Conservation (phyloP, 2,113 vertebrate species). For the Grammomys surdaster region DNA sequence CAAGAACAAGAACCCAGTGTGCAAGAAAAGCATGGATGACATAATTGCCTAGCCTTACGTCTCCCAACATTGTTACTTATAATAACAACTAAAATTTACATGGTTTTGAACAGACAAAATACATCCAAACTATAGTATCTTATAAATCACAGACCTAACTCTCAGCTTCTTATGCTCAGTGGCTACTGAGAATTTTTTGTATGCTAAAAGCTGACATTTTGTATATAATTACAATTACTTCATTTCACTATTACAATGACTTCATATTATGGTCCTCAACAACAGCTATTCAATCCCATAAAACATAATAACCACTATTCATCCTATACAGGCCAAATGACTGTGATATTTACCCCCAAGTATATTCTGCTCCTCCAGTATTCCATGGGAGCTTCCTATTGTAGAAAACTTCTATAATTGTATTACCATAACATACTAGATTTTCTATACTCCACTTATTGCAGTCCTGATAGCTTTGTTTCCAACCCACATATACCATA, state of each 20-base stretch:
- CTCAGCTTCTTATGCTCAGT: background rate
- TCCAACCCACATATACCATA: background rate
- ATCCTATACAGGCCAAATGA: background rate
- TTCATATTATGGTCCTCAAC: background rate
- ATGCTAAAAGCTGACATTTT: background rate
- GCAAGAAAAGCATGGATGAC: background rate
- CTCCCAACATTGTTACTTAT: background rate
- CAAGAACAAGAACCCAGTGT: background rate
- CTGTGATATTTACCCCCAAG: background rate
- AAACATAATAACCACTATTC: background rate
- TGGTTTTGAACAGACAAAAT: background rate
- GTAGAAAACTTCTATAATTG: background rate
- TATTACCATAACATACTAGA: background rate
- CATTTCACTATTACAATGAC: background rate
- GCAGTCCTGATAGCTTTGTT: background rate
- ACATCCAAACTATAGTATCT: background rate
- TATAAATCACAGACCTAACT: background rate
- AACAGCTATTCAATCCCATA: background rate
- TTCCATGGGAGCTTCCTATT: background rate
- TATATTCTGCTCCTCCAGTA: background rate
- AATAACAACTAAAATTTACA: background rate
- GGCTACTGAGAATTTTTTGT: background rate
- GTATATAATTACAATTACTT: constrained; percentile 13
- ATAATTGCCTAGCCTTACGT: background rate
- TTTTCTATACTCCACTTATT: background rate